Percentiles rank a stretch among this genome's conserved stretches.
Conservation (phyloP, 2,888 invertebrate species). For the Caenorhabditis parvicauda region DNA sequence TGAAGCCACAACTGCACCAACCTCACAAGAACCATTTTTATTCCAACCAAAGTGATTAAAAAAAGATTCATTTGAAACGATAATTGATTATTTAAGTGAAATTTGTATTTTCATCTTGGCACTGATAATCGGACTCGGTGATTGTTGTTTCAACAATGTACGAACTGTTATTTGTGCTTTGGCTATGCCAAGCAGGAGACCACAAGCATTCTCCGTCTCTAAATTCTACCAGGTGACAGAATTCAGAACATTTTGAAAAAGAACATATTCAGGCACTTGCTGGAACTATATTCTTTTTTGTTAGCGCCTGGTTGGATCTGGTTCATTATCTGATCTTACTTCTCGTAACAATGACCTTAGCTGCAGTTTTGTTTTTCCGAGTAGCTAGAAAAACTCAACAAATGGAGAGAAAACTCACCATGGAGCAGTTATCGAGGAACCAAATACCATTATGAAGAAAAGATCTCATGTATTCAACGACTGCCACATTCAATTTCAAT, state of each 20-base stretch:
- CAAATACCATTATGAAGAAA: background rate
- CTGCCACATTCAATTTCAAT: too few relatives aligned
- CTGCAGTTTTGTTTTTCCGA: constrained; percentile 20
- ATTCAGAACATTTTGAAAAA: background rate
- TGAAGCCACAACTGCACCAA: constrained; percentile 31
- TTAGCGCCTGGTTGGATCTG: constrained; percentile 18
- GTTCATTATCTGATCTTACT: constrained; percentile 22
- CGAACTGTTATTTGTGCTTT: constrained; percentile 36
- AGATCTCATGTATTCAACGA: too few relatives aligned
- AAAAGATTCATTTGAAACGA: background rate
- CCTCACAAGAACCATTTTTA: constrained; percentile 10
- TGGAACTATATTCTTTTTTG: constrained; percentile 22
- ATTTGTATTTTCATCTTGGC: constrained; percentile 25
- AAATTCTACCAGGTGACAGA: constrained; percentile 32
- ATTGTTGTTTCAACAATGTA: constrained; percentile 34
- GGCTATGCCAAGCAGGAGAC: constrained; percentile 28
- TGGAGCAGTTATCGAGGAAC: background rate
- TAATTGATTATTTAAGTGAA: constrained; percentile 16
- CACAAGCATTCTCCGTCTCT: constrained; percentile 38
- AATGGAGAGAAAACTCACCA: constrained; percentile 26
- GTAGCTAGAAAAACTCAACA: constrained; percentile 19
- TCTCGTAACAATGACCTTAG: constrained; percentile 1
- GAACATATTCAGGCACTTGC: constrained; percentile 6
- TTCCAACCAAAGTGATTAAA: constrained; percentile 15
- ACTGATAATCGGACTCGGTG: constrained; percentile 32